phyloP scores from a whole-genome alignment of 2,113 vertebrate species.

The Ammodramus savannarum region DNA sequence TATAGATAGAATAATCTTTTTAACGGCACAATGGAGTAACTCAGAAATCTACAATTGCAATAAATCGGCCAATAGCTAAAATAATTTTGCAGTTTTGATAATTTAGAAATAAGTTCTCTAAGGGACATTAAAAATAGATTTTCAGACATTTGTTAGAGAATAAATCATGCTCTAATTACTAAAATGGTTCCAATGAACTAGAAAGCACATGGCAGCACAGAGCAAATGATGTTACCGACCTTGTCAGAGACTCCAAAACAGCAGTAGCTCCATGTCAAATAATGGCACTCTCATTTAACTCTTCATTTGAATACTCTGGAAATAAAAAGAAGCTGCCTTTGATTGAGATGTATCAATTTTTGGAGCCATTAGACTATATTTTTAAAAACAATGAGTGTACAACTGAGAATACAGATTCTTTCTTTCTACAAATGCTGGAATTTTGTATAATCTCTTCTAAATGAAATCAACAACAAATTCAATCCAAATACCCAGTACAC shows the following conservation, averaged over 20 bases:
- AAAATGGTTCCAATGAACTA: background rate
- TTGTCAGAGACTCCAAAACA: background rate
- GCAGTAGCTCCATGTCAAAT: background rate
- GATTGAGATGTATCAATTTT: background rate
- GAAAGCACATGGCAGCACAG: background rate
- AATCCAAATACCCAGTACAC: background rate
- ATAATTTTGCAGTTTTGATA: background rate
- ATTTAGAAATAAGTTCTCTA: background rate
- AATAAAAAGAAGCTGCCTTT: background rate
- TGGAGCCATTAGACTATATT: background rate
- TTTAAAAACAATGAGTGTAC: background rate
- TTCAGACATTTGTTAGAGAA: background rate
- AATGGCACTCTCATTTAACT: background rate
- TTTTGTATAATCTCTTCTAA: background rate
- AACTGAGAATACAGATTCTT: background rate
- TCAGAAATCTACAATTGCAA: background rate
- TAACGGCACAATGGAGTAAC: rapidly evolving
- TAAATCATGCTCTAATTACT: background rate
- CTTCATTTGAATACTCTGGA: background rate
- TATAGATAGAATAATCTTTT: background rate
- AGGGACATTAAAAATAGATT: background rate
- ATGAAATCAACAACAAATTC: background rate
- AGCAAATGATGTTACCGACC: background rate
- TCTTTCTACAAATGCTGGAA: background rate
- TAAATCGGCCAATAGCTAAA: background rate